These are phyloP conservation scores for Cryptus armator DNA, from an alignment of 2,888 invertebrate species.

Conservation along the genomic window DNA sequence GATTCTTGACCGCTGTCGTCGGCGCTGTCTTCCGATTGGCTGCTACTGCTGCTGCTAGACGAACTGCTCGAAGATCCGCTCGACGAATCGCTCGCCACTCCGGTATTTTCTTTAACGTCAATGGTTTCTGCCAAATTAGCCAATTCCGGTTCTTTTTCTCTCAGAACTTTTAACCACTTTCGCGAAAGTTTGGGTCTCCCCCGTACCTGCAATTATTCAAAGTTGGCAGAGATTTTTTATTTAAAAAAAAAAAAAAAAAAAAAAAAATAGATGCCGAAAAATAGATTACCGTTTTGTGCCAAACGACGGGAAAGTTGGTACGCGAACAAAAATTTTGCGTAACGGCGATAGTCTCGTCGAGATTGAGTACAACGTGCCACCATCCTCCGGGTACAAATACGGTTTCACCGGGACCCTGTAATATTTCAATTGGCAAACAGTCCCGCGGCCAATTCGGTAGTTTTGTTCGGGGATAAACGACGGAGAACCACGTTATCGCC, in stretches of 20 bases:
- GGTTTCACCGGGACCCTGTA: constrained; percentile 98
- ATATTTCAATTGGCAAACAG: constrained; percentile 96
- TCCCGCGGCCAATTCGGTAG: constrained; percentile 95
- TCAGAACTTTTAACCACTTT: constrained; percentile 93
- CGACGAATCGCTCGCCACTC: constrained; percentile 97
- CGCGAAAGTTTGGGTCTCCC: constrained; percentile 98
- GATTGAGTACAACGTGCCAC: constrained; percentile 99
- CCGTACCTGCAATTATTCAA: constrained; percentile 86
- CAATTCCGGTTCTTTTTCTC: constrained; percentile 91
- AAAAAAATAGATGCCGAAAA: not conserved
- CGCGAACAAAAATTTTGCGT: constrained; percentile 99
- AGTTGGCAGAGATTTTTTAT: not conserved
- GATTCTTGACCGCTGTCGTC: constrained; percentile 94
- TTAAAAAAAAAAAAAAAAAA: not conserved
- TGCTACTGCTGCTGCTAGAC: constrained; percentile 90
- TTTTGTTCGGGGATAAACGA: constrained; percentile 97
- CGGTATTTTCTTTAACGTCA: constrained; percentile 94
- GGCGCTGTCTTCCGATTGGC: constrained; percentile 90
- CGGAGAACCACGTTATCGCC: constrained; percentile 98
- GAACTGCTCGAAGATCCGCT: constrained; percentile 92
- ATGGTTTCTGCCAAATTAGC: constrained; percentile 93
- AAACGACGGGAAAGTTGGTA: constrained; percentile 98
- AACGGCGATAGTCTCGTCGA: constrained; percentile 98
- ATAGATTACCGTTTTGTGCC: constrained; percentile 96
- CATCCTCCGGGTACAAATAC: constrained; percentile 99